These are phyloP conservation scores for Tigriopus japonicus DNA, from an alignment of 1,140 invertebrate genomes.

Conservation along the genomic window DNA sequence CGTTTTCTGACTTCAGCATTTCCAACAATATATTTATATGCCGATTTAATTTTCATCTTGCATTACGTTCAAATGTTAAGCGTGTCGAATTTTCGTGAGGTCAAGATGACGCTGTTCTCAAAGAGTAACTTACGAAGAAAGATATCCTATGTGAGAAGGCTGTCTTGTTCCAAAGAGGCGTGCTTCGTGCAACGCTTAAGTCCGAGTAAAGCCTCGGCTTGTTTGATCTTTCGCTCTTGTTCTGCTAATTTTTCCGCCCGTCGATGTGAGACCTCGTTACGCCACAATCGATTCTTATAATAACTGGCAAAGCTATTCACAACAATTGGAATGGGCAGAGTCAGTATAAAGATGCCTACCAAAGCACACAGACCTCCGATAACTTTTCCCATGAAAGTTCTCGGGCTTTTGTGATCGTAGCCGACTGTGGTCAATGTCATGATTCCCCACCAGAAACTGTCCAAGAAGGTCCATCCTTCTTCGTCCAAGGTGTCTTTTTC, in stretches of 20 bases:
- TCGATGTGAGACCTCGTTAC: constrained; percentile 4
- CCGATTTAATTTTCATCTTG: no score
- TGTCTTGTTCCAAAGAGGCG: no score
- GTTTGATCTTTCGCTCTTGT: neutral
- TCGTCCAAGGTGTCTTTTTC: neutral
- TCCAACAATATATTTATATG: no score
- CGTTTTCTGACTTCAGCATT: no score
- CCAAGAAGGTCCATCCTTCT: constrained; percentile 2
- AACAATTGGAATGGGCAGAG: constrained; percentile 7
- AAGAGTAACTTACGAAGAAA: no score
- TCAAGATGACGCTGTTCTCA: no score
- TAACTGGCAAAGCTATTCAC: constrained; percentile 9
- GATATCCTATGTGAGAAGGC: no score
- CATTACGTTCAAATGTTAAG: no score
- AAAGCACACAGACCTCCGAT: constrained; percentile 4
- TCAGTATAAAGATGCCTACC: neutral
- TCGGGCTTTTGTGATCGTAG: neutral
- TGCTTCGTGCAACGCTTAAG: no score
- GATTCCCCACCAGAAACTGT: constrained; percentile 7
- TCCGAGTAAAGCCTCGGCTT: no score
- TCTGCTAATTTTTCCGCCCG: neutral
- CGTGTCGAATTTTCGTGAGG: no score
- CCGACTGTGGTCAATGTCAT: constrained; percentile 7
- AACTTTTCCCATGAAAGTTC: neutral
- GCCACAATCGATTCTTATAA: constrained; percentile 9